Evolutionary conservation across 2,113 vertebrate genomes (phyloP).

Genomic region (Chlorodrepanis virens): DNA sequence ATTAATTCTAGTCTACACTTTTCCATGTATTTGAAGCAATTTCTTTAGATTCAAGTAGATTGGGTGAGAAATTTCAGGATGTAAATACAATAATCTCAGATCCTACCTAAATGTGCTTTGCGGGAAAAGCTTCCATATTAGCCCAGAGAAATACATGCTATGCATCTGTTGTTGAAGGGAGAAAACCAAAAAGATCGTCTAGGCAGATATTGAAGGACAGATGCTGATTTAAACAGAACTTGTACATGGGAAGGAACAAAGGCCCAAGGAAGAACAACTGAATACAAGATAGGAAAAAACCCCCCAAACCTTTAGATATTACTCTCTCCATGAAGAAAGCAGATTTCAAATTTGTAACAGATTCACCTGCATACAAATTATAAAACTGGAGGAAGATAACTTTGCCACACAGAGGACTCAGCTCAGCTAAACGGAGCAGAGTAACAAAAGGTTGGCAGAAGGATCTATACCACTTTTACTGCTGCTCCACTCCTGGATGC

Average conservation of each 20-base stretch:
- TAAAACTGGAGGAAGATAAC: neutral
- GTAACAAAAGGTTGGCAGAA: neutral
- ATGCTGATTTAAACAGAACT: neutral
- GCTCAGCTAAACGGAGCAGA: neutral
- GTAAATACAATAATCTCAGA: neutral
- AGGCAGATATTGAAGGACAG: neutral
- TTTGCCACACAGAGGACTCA: accelerated
- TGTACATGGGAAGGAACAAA: neutral
- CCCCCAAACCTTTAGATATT: neutral
- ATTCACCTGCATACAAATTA: neutral
- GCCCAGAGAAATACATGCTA: neutral
- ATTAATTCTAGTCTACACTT: neutral
- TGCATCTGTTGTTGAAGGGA: neutral
- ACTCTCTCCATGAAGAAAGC: neutral
- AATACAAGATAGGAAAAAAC: neutral
- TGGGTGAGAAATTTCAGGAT: neutral
- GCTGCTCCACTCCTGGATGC: accelerated
- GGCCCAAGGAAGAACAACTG: neutral
- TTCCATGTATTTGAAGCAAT: neutral
- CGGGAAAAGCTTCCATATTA: neutral
- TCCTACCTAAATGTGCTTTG: neutral
- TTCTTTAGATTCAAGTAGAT: neutral
- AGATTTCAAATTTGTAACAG: neutral
- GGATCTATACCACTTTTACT: neutral
- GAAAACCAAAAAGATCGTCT: neutral